Percentiles rank a stretch among this genome's conserved stretches.
These are phyloP conservation scores for Spermophilus dauricus DNA, from an alignment of 2,113 vertebrate species.

Conservation along the genomic window DNA sequence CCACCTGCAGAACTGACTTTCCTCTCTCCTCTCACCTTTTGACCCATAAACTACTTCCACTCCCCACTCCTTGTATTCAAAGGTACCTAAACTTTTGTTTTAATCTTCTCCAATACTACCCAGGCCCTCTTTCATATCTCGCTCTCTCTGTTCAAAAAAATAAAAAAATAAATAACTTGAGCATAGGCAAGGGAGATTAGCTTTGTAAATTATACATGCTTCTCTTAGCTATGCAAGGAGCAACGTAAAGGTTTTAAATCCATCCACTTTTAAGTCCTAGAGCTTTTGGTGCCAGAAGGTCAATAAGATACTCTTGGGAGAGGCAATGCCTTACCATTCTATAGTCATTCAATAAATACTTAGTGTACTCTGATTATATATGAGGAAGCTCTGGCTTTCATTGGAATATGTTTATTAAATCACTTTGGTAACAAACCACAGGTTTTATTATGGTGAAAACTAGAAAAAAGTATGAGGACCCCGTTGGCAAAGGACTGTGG, in stretches of 20 bases:
- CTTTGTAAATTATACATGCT: background rate
- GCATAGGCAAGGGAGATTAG: background rate
- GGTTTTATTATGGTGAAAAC: background rate
- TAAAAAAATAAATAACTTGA: background rate
- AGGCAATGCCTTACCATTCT: background rate
- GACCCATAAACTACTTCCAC: background rate
- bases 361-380: background rate
- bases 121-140: background rate
- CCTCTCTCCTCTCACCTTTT: background rate
- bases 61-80: accelerated
- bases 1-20: background rate
- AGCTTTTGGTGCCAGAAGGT: background rate
- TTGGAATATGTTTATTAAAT: background rate
- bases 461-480: background rate
- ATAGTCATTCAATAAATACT: background rate
- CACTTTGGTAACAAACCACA: background rate
- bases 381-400: background rate
- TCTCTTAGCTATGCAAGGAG: background rate
- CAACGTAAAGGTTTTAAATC: background rate
- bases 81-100: background rate
- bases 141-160: background rate
- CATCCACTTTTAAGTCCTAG: background rate
- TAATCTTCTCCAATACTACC: background rate
- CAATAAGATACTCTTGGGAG: background rate
- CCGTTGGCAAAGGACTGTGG: background rate